Evolutionary conservation across 2,888 invertebrate genomes (phyloP), one percentile per base, ranked within the genome.

Genomic region (Clitarchus hookeri): DNA sequence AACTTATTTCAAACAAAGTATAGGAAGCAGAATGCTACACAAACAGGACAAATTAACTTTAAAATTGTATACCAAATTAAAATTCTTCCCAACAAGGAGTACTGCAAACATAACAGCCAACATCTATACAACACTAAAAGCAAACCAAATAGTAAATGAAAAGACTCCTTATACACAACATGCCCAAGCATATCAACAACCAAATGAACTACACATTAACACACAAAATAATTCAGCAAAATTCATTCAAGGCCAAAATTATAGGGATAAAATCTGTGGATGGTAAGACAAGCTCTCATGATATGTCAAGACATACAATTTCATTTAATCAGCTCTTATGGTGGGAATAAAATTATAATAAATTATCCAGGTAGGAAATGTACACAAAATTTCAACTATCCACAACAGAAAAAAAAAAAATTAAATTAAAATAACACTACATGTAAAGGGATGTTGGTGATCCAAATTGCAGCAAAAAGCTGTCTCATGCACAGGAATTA

Each of bases 261-360:
- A n/a, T 23, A n/a, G 65, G 65, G 65, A 65, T 65, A n/a, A 23
- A 36, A 65, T n/a, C 16, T 65, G 65, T 82, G 86, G 84, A 86
- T 86, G 86, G 86, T 86, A 86, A 86, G 86, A 86, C 86, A 86
- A 86, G 86, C 84, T 84, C 84, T 65, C 82, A 36, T 36, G 19
- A 26, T 82, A 9, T 82, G 44, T 44, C 27, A 65, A 65, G 16
- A 65, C n/a, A 65, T 65, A 16, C 11, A 16, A 19, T n/a, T 65
- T 65, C 8, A 65, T 65, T 65, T 65, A 65, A 65, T 65, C 65
- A 65, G 65, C 65, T 65, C 65, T 65, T n/a, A 19, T 65, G 3
- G 48, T 48, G 16, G 48, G 16, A 48, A 11, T 48, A 48, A 48
- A 16, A 48, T 48, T 48, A 48, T 16, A 13, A 48, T 13, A 2